These are phyloP conservation scores for Barnardius zonarius DNA, from an alignment of 2,113 vertebrate genomes.

Conservation along the genomic window DNA sequence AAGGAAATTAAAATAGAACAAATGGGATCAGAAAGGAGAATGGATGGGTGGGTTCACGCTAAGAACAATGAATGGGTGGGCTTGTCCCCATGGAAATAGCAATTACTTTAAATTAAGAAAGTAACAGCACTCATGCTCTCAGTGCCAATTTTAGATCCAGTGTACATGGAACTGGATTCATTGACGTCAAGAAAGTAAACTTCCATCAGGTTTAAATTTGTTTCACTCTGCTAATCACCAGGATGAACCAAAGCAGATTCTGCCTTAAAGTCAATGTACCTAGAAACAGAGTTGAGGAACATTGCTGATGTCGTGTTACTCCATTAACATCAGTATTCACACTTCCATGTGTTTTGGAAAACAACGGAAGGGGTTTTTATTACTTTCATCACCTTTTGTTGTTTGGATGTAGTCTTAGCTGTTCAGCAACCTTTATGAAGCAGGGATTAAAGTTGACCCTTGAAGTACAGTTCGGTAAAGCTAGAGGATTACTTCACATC, in stretches of 20 bases:
- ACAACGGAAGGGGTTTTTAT: background rate
- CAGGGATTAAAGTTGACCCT: background rate
- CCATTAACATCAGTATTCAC: background rate
- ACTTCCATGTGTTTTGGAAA: background rate
- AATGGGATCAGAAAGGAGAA: conserved; percentile 7
- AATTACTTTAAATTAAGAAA: background rate
- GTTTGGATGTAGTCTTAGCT: background rate
- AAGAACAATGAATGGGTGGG: conserved; percentile 4
- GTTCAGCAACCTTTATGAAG: background rate
- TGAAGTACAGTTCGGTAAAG: background rate
- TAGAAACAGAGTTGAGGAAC: background rate
- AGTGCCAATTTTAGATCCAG: background rate
- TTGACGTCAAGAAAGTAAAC: background rate
- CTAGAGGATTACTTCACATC: background rate
- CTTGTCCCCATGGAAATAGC: background rate
- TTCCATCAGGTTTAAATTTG: background rate
- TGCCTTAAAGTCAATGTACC: background rate
- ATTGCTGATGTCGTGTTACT: background rate
- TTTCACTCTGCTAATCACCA: background rate
- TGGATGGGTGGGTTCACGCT: background rate
- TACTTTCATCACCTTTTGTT: background rate
- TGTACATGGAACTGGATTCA: background rate
- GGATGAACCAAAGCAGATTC: background rate
- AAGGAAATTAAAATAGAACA: conserved; percentile 36
- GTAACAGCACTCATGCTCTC: background rate